Evolutionary conservation across 2,888 invertebrate genomes (phyloP).

Genomic region (Cheilosia soror): DNA sequence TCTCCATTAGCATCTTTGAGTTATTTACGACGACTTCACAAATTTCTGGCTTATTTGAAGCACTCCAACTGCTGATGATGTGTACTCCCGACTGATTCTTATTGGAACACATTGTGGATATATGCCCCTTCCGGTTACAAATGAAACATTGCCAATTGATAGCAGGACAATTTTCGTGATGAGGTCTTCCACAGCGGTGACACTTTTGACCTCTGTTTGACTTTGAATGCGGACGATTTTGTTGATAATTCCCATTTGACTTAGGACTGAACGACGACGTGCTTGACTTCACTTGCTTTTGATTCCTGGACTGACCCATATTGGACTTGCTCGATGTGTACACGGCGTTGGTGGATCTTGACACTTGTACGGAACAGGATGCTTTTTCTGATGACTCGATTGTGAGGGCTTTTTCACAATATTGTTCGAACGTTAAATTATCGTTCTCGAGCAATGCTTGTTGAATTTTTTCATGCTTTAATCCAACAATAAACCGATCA

Average conservation of each 20-base stretch:
- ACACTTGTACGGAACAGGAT: constrained; percentile 2
- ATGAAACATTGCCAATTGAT: no score
- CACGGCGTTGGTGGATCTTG: background rate
- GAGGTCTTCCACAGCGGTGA: background rate
- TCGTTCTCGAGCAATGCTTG: background rate
- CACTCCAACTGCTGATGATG: no score
- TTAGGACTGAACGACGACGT: background rate
- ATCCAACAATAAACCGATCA: constrained; percentile 7
- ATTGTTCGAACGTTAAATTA: background rate
- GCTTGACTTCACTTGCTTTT: background rate
- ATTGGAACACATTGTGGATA: no score
- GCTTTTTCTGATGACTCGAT: constrained; percentile 9
- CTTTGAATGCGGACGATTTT: no score
- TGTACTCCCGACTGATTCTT: background rate
- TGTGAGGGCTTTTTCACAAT: constrained; percentile 10
- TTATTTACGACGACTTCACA: background rate
- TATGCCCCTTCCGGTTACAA: no score
- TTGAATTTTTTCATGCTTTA: constrained; percentile 15
- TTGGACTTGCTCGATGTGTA: background rate
- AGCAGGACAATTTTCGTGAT: no score
- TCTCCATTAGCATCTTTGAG: no score
- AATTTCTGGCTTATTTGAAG: background rate
- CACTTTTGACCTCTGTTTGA: no score
- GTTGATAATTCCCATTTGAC: no score
- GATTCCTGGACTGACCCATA: no score